Conservation (phyloP, 2,888 invertebrate species). For the Opisthograptis luteolata region DNA sequence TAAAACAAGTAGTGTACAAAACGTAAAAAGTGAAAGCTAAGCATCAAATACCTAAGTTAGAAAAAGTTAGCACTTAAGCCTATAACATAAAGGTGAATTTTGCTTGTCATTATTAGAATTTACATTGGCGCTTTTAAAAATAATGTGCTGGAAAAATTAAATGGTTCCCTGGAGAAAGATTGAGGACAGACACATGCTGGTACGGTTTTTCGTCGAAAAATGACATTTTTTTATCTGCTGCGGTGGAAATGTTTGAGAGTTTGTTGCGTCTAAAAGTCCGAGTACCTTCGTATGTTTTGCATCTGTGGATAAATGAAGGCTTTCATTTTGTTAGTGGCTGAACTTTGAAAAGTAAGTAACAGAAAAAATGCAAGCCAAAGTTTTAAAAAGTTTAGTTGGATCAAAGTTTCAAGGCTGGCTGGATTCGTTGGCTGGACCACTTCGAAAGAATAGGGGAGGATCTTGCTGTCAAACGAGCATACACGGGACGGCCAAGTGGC, state of each 20-base stretch:
- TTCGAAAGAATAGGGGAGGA: too few relatives aligned
- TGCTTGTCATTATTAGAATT: not conserved
- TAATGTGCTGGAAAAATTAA: constrained; percentile 39
- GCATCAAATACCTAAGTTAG: not conserved
- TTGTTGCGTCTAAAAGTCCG: constrained; percentile 3
- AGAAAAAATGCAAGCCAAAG: too few relatives aligned
- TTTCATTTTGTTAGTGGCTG: too few relatives aligned
- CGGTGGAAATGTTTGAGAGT: constrained; percentile 9
- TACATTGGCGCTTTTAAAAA: constrained; percentile 23
- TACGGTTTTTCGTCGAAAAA: constrained; percentile 22
- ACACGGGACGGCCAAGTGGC: too few relatives aligned
- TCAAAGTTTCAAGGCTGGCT: too few relatives aligned
- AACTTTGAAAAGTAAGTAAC: too few relatives aligned
- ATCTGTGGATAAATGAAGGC: too few relatives aligned
- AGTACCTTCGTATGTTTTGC: too few relatives aligned
- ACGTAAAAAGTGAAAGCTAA: not conserved
- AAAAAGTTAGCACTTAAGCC: not conserved
- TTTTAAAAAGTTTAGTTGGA: too few relatives aligned
- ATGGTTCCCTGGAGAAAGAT: constrained; percentile 39
- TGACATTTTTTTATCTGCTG: constrained; percentile 5
- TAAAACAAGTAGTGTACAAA: too few relatives aligned
- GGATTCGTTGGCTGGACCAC: too few relatives aligned
- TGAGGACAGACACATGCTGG: constrained; percentile 18
- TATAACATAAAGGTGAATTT: not conserved
- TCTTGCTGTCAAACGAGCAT: too few relatives aligned